phyloP scores from a whole-genome alignment of 2,888 invertebrate genomes.

The Tetrapedia diversipes region DNA sequence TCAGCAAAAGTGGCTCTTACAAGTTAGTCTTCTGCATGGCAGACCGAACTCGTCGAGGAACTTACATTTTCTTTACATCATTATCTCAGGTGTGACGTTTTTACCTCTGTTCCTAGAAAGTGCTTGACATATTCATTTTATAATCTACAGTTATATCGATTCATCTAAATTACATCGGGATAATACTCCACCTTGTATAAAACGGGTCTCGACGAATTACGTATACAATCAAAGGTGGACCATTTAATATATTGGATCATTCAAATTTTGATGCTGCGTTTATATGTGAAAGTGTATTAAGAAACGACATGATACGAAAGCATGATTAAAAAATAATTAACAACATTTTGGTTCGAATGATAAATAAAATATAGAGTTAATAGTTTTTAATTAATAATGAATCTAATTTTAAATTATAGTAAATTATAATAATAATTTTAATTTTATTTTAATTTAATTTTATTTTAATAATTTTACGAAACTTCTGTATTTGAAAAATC shows the following conservation, averaged over 20 bases:
- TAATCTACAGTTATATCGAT: neutral
- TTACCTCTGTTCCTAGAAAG: constrained; percentile 1
- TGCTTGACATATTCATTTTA: neutral
- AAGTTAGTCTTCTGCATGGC: constrained; percentile 50
- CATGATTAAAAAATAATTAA: neutral
- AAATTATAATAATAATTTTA: too few species aligned
- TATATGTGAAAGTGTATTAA: neutral
- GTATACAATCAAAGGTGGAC: constrained; percentile 3
- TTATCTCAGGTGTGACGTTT: constrained; percentile 9
- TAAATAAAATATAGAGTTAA: neutral
- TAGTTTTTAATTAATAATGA: neutral
- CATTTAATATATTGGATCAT: neutral
- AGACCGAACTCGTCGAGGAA: constrained; percentile 45
- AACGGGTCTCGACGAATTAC: neutral
- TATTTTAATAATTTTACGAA: too few species aligned
- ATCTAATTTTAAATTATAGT: neutral
- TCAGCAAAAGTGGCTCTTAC: constrained; percentile 51
- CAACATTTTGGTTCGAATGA: neutral
- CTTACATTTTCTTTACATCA: constrained; percentile 22
- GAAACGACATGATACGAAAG: too few species aligned
- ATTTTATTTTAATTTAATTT: neutral
- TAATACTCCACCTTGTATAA: neutral
- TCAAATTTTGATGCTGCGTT: neutral
- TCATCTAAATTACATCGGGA: neutral
- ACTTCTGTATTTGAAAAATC: too few species aligned